Percentiles rank a stretch among this genome's conserved stretches.
Evolutionary conservation across 1,140 invertebrate genomes (phyloP).

Genomic region (Contarinia nasturtii): DNA sequence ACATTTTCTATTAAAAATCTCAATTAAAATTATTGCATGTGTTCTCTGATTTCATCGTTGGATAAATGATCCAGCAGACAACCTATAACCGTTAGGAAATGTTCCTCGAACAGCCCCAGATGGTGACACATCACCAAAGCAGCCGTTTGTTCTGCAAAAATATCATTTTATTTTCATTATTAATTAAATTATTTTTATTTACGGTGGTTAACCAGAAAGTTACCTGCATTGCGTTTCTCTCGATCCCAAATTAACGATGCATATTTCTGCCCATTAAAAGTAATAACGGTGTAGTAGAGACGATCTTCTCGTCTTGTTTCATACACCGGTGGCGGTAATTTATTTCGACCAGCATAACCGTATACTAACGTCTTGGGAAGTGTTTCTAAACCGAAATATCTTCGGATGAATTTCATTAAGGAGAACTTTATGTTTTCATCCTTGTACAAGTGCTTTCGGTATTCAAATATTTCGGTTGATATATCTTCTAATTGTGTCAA

Average conservation of each 20-base stretch:
- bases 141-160: constrained; percentile 79
- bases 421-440: not conserved
- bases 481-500: not conserved
- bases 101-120: not conserved
- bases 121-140: constrained; percentile 56
- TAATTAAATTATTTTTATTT: no score
- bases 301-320: constrained; percentile 58
- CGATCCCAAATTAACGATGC: constrained; percentile 76
- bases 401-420: not conserved
- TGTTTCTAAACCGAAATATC: not conserved
- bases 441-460: not conserved
- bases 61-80: not conserved
- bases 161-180: no score
- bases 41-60: not conserved
- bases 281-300: constrained; percentile 56
- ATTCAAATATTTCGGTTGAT: not conserved
- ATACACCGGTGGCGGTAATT: constrained; percentile 47
- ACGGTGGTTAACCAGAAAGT: no score
- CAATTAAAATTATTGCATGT: no score
- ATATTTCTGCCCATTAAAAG: constrained; percentile 53
- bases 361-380: constrained; percentile 67
- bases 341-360: constrained; percentile 44
- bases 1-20: no score
- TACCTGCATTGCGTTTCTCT: no score
- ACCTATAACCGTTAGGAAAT: not conserved